Evolutionary conservation across 2,888 invertebrate genomes (phyloP), one percentile per base, ranked within the genome.

Genomic region (Folsomia manolachei): DNA sequence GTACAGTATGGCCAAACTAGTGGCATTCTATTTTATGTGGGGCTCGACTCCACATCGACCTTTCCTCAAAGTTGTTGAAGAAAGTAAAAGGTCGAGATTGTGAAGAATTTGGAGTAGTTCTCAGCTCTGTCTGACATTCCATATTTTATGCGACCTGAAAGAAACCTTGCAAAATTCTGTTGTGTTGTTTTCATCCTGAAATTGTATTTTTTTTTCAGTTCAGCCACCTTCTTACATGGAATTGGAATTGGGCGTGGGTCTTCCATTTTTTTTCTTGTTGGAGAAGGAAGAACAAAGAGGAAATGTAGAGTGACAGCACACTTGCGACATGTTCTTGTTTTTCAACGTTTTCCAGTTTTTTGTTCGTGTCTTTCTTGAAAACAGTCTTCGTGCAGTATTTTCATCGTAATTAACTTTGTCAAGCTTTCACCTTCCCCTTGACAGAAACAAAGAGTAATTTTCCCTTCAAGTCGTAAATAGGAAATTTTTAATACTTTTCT

Each of bases 321-420:
- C 39, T 39, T 39, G 39, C 39, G 39, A 39, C 39, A 39, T 39
- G 14, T 39, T 39, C 39, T 4, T 39, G 39, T 39, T 39, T 39
- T 39, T 39, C 39, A 39, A 39, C 39, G 39, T 14, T 39, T 39
- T 39, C 7, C 39, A 14, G 4, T 39, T 39, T 39, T 14, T 39
- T 39, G 4, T 14, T n/a, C n/a, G n/a, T n/a, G n/a, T n/a, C 14
- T 39, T 39, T 39, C 39, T 14, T 39, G 7, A 39, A 39, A 14
- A 39, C 39, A 39, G 7, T 9, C 4, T 39, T n/a, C 60, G 4
- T 14, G 25, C 27, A 66, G 51, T 52, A 18, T 52, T 66, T 66
- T 27, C 24, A n/a, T 51, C 66, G 66, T 66, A 66, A 66, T 66
- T 66, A 66, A 66, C 66, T 66, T 66, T 39, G 66, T 52, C 66